These are phyloP conservation scores for Pseudochirops cupreus DNA, from an alignment of 2,797 vertebrate species.

Conservation along the genomic window DNA sequence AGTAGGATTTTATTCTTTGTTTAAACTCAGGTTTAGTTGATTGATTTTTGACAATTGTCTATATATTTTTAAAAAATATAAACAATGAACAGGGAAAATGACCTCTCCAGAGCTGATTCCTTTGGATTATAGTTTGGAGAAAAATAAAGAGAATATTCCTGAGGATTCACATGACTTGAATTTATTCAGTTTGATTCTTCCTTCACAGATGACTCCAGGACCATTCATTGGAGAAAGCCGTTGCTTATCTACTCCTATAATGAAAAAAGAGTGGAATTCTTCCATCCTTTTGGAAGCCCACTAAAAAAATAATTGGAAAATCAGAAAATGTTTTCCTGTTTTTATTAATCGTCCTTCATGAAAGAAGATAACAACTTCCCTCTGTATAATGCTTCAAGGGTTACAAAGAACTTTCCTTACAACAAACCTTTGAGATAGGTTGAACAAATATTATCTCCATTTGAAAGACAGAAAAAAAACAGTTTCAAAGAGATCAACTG, in stretches of 20 bases:
- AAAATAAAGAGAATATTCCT: neutral
- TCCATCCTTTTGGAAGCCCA: neutral
- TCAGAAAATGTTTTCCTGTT: neutral
- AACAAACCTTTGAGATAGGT: neutral
- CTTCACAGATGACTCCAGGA: neutral
- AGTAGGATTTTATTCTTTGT: neutral
- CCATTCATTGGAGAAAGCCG: neutral
- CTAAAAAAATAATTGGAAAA: neutral
- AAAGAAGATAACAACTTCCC: neutral
- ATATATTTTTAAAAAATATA: neutral
- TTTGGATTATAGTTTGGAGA: neutral
- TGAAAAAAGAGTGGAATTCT: neutral
- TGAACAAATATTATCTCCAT: neutral
- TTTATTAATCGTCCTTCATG: neutral
- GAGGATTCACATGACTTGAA: neutral
- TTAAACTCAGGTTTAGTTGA: neutral
- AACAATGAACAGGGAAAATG: neutral
- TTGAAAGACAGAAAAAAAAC: neutral
- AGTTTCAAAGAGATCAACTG: neutral
- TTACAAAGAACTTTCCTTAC: neutral
- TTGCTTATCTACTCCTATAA: no score
- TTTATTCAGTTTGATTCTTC: neutral
- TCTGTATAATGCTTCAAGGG: neutral
- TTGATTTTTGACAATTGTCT: neutral
- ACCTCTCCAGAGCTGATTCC: neutral